These are phyloP conservation scores for Tenrec ecaudatus DNA, from an alignment of 2,113 vertebrate genomes.

Conservation along the genomic window DNA sequence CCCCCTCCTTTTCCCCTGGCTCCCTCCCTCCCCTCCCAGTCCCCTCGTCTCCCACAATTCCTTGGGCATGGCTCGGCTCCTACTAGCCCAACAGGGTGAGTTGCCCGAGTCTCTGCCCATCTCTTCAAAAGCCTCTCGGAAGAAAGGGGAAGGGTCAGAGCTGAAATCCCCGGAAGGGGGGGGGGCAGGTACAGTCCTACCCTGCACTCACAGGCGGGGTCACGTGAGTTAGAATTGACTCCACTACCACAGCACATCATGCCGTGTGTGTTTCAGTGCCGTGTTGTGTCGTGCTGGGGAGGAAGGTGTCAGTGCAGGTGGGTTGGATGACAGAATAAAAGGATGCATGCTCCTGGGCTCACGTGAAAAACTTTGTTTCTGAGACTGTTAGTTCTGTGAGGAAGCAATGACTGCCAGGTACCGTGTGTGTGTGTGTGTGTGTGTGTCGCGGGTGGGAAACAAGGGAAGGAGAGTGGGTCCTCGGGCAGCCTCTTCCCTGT, in stretches of 20 bases:
- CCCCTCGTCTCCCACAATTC: neutral
- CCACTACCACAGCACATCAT: neutral
- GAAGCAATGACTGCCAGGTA: neutral
- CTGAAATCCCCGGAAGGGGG: neutral
- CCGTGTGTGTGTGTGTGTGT: neutral
- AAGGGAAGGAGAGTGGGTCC: neutral
- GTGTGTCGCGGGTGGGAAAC: neutral
- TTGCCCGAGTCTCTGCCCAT: neutral
- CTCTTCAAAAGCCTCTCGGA: neutral
- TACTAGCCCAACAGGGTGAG: neutral
- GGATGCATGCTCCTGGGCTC: neutral
- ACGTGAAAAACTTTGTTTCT: neutral
- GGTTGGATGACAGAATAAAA: neutral
- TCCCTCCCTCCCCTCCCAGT: neutral
- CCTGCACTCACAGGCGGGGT: neutral
- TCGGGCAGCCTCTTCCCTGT: neutral
- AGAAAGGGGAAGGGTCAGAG: neutral
- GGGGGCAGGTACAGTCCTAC: neutral
- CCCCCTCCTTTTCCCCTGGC: neutral
- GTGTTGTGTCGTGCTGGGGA: neutral
- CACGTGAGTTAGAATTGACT: neutral
- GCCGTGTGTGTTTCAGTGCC: neutral
- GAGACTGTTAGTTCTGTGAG: neutral
- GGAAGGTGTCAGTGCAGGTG: neutral
- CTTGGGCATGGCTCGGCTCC: neutral